Evolutionary conservation across 2,797 vertebrate species (phyloP).

Genomic region (Muscicapa striata): DNA sequence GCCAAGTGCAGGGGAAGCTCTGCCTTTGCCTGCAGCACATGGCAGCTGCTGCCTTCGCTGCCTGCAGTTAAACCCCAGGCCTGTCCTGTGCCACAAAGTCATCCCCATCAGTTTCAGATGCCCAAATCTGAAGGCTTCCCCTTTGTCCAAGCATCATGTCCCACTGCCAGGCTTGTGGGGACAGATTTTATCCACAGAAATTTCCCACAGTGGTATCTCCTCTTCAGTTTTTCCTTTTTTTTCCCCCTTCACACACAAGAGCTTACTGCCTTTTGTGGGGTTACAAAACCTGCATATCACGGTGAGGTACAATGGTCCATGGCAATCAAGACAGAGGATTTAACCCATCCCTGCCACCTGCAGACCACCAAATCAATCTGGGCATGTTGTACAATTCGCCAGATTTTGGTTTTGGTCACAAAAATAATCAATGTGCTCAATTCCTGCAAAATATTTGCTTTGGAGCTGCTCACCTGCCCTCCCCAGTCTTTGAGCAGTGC

Average conservation of each 20-base stretch:
- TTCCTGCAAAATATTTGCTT: background rate
- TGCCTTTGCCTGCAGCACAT: background rate
- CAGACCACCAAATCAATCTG: background rate
- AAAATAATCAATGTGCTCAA: background rate
- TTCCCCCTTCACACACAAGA: background rate
- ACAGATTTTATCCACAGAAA: background rate
- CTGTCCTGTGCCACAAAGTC: background rate
- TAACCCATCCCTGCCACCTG: background rate
- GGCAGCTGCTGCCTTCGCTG: background rate
- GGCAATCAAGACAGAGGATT: background rate
- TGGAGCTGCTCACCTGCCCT: background rate
- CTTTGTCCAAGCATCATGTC: background rate
- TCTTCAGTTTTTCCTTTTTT: background rate
- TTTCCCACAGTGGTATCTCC: background rate
- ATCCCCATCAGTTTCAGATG: background rate
- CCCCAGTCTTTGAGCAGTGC: background rate
- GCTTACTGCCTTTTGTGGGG: background rate
- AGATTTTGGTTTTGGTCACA: background rate
- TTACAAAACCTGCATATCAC: background rate
- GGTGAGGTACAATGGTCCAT: background rate
- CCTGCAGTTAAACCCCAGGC: background rate
- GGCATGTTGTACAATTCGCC: rapidly evolving
- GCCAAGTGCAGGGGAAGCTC: background rate
- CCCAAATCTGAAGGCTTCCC: background rate
- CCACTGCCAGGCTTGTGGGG: background rate